These are phyloP conservation scores for Apodemus agrarius DNA, from an alignment of 2,797 vertebrate genomes.

Conservation along the genomic window DNA sequence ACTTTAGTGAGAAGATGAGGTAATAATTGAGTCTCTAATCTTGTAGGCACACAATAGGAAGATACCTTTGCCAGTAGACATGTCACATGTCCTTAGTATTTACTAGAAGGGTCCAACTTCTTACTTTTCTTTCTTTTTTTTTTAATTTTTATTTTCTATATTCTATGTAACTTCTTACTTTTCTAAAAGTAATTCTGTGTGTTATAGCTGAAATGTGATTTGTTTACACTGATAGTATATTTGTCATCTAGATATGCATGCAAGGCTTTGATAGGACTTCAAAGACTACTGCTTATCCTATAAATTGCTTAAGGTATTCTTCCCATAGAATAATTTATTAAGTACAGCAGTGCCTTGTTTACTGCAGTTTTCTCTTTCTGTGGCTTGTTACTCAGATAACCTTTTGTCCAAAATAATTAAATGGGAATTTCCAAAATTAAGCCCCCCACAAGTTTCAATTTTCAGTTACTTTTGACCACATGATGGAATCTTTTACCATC, in stretches of 20 bases:
- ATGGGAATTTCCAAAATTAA: neutral
- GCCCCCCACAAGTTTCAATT: neutral
- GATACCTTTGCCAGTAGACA: neutral
- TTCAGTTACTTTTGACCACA: neutral
- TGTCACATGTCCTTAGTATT: neutral
- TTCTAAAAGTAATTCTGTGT: neutral
- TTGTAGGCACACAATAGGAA: neutral
- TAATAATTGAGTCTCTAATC: constrained; percentile 46
- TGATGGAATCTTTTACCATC: neutral
- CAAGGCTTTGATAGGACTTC: neutral
- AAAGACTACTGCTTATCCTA: neutral
- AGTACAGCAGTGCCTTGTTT: neutral
- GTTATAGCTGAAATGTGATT: neutral
- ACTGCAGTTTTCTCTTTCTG: neutral
- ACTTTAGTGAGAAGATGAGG: neutral
- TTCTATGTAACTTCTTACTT: neutral
- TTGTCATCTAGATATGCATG: neutral
- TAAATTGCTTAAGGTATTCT: neutral
- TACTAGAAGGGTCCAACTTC: neutral
- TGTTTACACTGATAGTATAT: neutral
- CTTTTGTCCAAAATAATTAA: neutral
- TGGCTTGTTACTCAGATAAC: neutral
- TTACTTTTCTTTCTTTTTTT: too few species aligned
- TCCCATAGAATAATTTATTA: constrained; percentile 42
- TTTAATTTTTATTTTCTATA: too few species aligned